A percentile compares a stretch with the other conserved stretches of the same genome.
Conservation (phyloP, 1,140 invertebrate genomes). For the Chrysomallon squamiferum region DNA sequence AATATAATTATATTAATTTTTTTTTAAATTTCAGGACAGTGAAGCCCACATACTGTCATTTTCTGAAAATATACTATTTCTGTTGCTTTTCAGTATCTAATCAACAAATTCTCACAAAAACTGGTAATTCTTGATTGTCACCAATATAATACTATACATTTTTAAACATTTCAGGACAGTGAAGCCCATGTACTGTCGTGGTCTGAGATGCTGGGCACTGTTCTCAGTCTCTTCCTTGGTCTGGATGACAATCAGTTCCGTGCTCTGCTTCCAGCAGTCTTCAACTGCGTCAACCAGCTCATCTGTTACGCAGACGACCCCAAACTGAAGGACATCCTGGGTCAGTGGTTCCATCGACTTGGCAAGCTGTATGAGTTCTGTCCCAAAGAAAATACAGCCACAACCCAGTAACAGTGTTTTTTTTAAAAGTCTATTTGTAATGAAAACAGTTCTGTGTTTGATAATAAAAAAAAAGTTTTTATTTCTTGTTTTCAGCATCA, state of each 20-base stretch:
- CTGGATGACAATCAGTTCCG: slow-evolving; percentile 68
- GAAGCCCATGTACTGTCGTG: slow-evolving; percentile 72
- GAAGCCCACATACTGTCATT: no score
- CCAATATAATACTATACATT: no score
- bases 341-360: slow-evolving; percentile 70
- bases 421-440: no score
- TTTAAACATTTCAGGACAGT: slow-evolving; percentile 71
- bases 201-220: slow-evolving; percentile 71
- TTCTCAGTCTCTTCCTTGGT: slow-evolving; percentile 70
- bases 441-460: no score
- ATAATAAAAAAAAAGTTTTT: no score
- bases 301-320: slow-evolving; percentile 71
- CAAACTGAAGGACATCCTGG: slow-evolving; percentile 69
- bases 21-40: no score
- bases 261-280: slow-evolving; percentile 71
- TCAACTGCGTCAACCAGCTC: slow-evolving; percentile 70
- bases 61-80: no score
- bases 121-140: no score
- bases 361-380: slow-evolving; percentile 46
- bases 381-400: neutral
- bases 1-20: no score
- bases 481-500: no score
- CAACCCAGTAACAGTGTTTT: neutral
- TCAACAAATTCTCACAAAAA: no score
- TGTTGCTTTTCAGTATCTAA: no score